Evolutionary conservation across 2,888 invertebrate genomes (phyloP).

Genomic region (Celastrina argiolus): DNA sequence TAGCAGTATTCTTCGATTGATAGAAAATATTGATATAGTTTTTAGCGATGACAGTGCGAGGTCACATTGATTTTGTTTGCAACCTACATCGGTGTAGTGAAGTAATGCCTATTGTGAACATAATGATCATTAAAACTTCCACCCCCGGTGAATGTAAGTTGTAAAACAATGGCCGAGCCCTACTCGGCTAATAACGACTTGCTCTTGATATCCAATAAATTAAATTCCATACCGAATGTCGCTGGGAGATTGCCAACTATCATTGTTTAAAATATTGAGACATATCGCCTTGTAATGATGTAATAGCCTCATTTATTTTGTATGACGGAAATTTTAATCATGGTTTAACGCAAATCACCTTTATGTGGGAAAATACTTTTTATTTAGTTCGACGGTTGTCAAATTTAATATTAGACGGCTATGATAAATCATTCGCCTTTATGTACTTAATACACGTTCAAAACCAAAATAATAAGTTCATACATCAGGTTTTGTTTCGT

Average conservation of each 20-base stretch:
- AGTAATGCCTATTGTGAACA: slow-evolving; percentile 29
- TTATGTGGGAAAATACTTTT: no score
- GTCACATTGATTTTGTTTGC: neutral
- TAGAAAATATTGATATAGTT: slow-evolving; percentile 4
- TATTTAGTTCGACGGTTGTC: no score
- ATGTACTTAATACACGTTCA: no score
- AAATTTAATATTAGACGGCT: no score
- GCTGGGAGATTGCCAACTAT: slow-evolving; percentile 36
- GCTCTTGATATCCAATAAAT: slow-evolving; percentile 38
- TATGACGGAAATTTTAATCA: neutral
- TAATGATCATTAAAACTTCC: slow-evolving; percentile 34
- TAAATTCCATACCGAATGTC: slow-evolving; percentile 37
- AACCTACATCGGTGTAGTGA: slow-evolving; percentile 21
- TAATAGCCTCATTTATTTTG: neutral
- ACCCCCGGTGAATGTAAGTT: slow-evolving; percentile 31
- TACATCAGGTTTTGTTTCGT: neutral
- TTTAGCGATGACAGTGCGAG: neutral
- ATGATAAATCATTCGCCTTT: no score
- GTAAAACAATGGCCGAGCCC: slow-evolving; percentile 34
- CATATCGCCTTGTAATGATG: slow-evolving; percentile 21
- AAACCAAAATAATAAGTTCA: no score
- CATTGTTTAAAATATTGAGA: slow-evolving; percentile 35
- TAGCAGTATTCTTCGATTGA: neutral
- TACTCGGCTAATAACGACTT: slow-evolving; percentile 32
- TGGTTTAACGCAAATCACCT: neutral